phyloP scores from a whole-genome alignment of 2,888 invertebrate species.

The Dasypogon diadema region DNA sequence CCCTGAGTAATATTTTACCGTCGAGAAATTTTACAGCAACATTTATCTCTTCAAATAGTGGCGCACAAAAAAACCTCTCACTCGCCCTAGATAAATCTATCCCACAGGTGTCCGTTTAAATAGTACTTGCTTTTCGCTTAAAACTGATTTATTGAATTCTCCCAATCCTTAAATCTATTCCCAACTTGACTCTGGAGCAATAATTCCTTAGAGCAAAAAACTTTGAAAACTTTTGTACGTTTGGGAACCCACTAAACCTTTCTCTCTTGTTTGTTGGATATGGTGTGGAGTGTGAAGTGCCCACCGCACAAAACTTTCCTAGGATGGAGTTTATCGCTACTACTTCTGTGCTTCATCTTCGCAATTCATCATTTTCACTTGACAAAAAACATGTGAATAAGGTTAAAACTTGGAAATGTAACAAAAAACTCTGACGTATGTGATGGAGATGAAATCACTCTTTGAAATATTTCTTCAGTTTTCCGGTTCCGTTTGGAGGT shows the following conservation, averaged over 20 bases:
- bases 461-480: not conserved
- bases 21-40: no score
- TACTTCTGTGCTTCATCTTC: constrained; percentile 17
- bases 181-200: constrained; percentile 13
- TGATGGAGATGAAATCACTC: constrained; percentile 32
- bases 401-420: constrained; percentile 33
- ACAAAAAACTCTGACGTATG: constrained; percentile 32
- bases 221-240: constrained; percentile 18
- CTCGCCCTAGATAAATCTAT: not conserved
- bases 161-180: not conserved
- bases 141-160: constrained; percentile 32
- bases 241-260: not conserved
- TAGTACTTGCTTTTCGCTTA: constrained; percentile 5
- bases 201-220: constrained; percentile 5
- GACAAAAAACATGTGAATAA: constrained; percentile 41
- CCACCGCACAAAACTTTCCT: constrained; percentile 9
- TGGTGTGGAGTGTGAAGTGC: no score
- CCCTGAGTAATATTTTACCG: no score
- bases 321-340: not conserved
- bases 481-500: not conserved
- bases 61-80: no score
- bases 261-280: no score
- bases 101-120: constrained; percentile 31
- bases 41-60: no score
- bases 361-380: constrained; percentile 35